These are phyloP conservation scores for Caerostris darwini DNA, from an alignment of 1,140 invertebrate genomes.

Conservation along the genomic window DNA sequence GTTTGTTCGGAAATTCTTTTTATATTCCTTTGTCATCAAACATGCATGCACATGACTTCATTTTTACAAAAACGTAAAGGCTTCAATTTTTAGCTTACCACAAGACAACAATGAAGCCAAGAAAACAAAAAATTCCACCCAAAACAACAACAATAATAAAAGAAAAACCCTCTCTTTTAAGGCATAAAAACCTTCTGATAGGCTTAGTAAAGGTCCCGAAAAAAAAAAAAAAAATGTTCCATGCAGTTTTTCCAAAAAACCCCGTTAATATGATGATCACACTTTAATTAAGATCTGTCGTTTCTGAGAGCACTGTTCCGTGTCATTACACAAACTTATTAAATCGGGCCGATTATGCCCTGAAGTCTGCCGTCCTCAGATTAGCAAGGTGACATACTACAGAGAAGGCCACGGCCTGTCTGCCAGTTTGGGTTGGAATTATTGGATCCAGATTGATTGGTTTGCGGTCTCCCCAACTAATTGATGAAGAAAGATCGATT, in stretches of 20 bases:
- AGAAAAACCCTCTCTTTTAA: not conserved
- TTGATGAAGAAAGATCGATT: not conserved
- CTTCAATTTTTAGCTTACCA: not conserved
- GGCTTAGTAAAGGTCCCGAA: not conserved
- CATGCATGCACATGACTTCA: not conserved
- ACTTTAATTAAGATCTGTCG: slow-evolving; percentile 34
- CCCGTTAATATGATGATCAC: slow-evolving; percentile 35
- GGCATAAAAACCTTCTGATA: not conserved
- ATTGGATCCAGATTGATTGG: not conserved
- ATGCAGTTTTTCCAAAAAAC: not conserved
- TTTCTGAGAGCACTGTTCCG: not conserved
- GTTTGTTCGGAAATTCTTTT: too few species aligned
- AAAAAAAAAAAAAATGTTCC: not conserved
- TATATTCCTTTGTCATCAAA: too few species aligned
- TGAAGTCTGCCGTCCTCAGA: not conserved
- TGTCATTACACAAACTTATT: slow-evolving; percentile 40
- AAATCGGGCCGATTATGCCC: not conserved
- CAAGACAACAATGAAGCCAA: not conserved
- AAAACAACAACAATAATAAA: not conserved
- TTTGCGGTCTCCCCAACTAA: not conserved
- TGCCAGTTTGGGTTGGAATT: not conserved
- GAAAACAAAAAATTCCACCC: too few species aligned
- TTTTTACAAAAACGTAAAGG: not conserved
- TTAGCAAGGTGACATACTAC: not conserved
- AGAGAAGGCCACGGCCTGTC: not conserved